A percentile compares a stretch with the other conserved stretches of the same genome.
These are phyloP conservation scores for Parnassius apollo DNA, from an alignment of 2,888 invertebrate species.

Conservation along the genomic window DNA sequence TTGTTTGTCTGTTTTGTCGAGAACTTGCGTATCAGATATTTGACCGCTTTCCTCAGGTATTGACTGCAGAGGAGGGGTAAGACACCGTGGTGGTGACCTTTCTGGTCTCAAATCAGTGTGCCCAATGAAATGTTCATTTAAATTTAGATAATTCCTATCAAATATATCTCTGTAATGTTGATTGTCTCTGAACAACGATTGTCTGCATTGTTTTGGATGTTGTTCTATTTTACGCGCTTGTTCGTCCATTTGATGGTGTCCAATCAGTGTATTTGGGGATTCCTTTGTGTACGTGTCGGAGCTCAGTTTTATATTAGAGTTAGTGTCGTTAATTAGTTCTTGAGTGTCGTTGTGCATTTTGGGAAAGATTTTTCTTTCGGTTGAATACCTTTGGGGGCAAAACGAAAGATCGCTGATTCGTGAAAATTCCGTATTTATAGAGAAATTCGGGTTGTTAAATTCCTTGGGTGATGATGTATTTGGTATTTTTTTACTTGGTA, in stretches of 20 bases:
- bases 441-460: constrained; percentile 69
- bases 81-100: constrained; percentile 63
- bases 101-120: constrained; percentile 52
- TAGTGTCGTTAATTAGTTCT: constrained; percentile 56
- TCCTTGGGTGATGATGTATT: constrained; percentile 75
- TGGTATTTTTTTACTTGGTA: constrained; percentile 62
- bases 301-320: constrained; percentile 50
- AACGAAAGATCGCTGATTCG: constrained; percentile 73
- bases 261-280: constrained; percentile 61
- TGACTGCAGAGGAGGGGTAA: constrained; percentile 66
- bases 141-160: constrained; percentile 44
- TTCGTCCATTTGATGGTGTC: constrained; percentile 40
- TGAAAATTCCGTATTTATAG: constrained; percentile 73
- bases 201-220: constrained; percentile 58
- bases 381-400: constrained; percentile 68
- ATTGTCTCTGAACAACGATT: constrained; percentile 64
- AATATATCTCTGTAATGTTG: constrained; percentile 47
- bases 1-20: constrained; percentile 56
- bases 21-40: constrained; percentile 54
- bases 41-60: constrained; percentile 76
- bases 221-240: constrained; percentile 40
- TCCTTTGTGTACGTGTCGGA: constrained; percentile 80
- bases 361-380: constrained; percentile 64
- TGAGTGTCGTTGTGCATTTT: constrained; percentile 61
- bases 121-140: constrained; percentile 62